Conservation (phyloP, 2,797 vertebrate species). For the Morelia viridis region DNA sequence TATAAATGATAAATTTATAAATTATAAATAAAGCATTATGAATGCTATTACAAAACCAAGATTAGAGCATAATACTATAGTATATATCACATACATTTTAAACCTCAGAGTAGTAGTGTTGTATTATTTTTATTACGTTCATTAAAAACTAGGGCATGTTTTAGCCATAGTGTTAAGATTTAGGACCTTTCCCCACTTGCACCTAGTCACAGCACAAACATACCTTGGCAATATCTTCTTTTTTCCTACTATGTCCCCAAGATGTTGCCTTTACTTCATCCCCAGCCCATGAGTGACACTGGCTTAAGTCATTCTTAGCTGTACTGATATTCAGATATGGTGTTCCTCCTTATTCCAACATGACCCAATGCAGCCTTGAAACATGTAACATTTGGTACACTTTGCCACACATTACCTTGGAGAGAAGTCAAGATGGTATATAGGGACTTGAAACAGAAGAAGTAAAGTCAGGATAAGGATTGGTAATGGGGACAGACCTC, state of each 20-base stretch:
- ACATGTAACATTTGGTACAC: background rate
- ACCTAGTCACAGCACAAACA: background rate
- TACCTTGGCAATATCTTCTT: background rate
- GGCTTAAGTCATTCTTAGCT: background rate
- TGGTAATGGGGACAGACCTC: background rate
- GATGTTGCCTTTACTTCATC: background rate
- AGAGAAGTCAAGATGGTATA: background rate
- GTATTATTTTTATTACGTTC: background rate
- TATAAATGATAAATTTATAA: background rate
- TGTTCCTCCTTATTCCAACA: background rate
- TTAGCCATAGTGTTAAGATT: background rate
- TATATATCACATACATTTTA: constrained; percentile 41
- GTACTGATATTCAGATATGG: background rate
- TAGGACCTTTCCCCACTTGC: background rate
- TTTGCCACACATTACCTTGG: background rate
- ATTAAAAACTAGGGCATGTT: background rate
- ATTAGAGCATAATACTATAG: background rate
- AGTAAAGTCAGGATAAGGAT: background rate
- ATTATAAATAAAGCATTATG: constrained; percentile 2
- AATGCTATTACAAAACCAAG: constrained; percentile 26
- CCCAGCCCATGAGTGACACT: background rate
- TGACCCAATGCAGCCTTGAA: background rate
- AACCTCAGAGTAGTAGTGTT: constrained; percentile 17
- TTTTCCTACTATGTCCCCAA: background rate
- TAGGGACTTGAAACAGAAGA: background rate